Evolutionary conservation across 2,888 invertebrate genomes (phyloP).

Genomic region (Caenorhabditis angaria): DNA sequence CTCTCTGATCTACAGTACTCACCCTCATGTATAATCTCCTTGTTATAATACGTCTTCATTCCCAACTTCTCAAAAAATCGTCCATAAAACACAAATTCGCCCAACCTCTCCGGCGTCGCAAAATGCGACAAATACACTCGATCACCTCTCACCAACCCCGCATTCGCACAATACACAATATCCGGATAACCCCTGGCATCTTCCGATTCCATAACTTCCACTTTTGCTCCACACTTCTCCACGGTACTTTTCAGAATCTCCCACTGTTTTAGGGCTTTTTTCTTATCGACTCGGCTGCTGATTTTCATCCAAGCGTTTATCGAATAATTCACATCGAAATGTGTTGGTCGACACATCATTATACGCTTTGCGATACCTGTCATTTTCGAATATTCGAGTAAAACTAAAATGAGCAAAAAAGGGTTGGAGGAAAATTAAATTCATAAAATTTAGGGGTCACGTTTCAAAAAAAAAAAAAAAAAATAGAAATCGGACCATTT

Average conservation of each 20-base stretch:
- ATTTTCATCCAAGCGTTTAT: constrained; percentile 71
- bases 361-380: constrained; percentile 42
- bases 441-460: too few relatives aligned
- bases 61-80: constrained; percentile 64
- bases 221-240: constrained; percentile 59
- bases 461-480: too few relatives aligned
- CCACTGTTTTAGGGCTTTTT: constrained; percentile 64
- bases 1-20: too few relatives aligned
- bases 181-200: constrained; percentile 57
- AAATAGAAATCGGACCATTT: too few relatives aligned
- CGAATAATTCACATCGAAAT: constrained; percentile 60
- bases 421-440: too few relatives aligned
- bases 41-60: constrained; percentile 54
- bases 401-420: not conserved
- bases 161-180: constrained; percentile 70
- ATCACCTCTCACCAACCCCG: constrained; percentile 57
- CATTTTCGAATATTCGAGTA: constrained; percentile 3
- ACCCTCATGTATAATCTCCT: constrained; percentile 63
- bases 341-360: constrained; percentile 65
- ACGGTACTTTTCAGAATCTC: constrained; percentile 59
- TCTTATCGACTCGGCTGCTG: constrained; percentile 48
- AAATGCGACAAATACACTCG: constrained; percentile 65
- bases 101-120: constrained; percentile 60
- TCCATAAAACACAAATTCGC: constrained; percentile 63
- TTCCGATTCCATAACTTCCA: constrained; percentile 65